These are phyloP conservation scores for Polypedilum vanderplanki DNA, from an alignment of 1,140 invertebrate species.

Conservation along the genomic window DNA sequence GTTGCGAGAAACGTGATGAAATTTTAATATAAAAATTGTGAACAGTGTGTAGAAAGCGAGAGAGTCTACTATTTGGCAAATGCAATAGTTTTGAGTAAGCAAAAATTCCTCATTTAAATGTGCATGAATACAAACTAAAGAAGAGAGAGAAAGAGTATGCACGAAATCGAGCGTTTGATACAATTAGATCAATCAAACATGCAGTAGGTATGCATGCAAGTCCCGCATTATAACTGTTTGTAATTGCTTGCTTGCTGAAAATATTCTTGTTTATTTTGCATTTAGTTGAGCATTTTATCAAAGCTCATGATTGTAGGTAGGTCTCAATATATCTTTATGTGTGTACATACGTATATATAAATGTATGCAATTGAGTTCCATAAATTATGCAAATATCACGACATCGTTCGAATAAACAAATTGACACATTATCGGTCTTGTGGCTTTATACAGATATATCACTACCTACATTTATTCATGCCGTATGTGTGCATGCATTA, in stretches of 20 bases:
- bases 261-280: conserved; percentile 9
- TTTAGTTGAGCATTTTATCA: neutral
- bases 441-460: neutral
- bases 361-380: neutral
- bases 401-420: conserved; percentile 18
- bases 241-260: conserved; percentile 18
- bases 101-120: neutral
- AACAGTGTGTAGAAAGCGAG: neutral
- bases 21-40: neutral
- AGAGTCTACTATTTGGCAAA: neutral
- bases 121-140: neutral
- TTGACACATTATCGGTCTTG: conserved; percentile 12
- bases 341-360: neutral
- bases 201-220: neutral
- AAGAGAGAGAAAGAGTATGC: neutral
- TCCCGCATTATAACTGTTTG: conserved; percentile 16
- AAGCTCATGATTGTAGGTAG: neutral
- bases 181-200: conserved; percentile 19
- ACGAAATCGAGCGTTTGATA: conserved; percentile 7
- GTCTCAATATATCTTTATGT: neutral
- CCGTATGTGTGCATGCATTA: no score
- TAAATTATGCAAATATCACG: conserved; percentile 19
- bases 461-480: no score
- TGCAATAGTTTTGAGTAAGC: no score
- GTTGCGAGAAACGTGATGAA: conserved; percentile 2